Conservation (phyloP, 2,113 vertebrate species). For the Marcusenius ussheri region DNA sequence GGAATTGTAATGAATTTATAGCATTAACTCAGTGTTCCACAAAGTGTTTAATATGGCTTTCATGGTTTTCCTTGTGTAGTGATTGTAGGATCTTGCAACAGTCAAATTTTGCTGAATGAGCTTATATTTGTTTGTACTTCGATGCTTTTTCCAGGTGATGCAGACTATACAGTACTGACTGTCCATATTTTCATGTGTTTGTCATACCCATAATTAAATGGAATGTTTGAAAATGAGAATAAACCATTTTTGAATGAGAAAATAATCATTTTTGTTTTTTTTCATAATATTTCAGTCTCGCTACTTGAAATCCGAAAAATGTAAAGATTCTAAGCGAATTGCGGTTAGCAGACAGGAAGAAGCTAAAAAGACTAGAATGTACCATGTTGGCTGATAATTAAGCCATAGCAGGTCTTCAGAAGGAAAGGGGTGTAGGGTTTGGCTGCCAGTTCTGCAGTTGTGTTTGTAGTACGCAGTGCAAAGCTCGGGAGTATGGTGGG, state of each 20-base stretch:
- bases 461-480: background rate
- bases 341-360: background rate
- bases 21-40: background rate
- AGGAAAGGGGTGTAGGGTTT: background rate
- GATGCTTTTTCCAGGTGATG: background rate
- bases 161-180: background rate
- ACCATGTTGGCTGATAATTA: background rate
- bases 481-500: background rate
- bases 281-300: background rate
- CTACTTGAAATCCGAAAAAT: background rate
- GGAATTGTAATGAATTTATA: background rate
- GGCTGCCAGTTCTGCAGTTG: background rate
- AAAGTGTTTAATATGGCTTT: background rate
- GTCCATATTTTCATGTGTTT: background rate
- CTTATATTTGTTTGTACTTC: background rate
- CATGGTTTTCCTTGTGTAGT: background rate
- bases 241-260: background rate
- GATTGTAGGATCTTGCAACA: background rate
- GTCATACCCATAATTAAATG: background rate
- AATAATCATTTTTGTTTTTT: background rate
- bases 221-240: background rate
- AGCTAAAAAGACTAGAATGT: background rate
- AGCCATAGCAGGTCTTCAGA: background rate
- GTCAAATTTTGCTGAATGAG: background rate
- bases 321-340: background rate